phyloP scores from a whole-genome alignment of 2,113 vertebrate species.

The Corynorhinus townsendii region DNA sequence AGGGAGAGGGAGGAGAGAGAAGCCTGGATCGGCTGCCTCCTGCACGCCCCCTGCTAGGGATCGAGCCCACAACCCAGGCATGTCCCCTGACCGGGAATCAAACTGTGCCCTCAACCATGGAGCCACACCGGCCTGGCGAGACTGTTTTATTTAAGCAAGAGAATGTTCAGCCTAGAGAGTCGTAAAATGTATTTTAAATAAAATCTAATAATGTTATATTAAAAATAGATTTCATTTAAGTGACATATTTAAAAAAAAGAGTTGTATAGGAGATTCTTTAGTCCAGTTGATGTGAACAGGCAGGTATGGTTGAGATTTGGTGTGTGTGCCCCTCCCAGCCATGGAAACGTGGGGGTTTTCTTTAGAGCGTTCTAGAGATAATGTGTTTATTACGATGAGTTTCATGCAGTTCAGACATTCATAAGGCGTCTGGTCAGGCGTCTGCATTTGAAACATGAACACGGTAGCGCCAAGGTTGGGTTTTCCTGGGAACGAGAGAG shows the following conservation, averaged over 20 bases:
- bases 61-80: too few species aligned
- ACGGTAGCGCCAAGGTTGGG: not conserved
- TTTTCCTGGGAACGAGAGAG: not conserved
- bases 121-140: not conserved
- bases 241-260: not conserved
- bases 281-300: not conserved
- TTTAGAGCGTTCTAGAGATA: not conserved
- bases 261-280: not conserved
- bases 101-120: too few species aligned
- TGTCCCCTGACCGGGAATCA: too few species aligned
- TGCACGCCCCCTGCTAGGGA: too few species aligned
- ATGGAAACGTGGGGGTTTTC: not conserved
- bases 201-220: too few species aligned
- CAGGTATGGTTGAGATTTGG: not conserved
- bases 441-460: not conserved
- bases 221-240: too few species aligned
- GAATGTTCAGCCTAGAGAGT: not conserved
- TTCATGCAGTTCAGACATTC: not conserved
- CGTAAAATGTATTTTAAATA: not conserved
- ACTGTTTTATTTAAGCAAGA: conserved; percentile 4
- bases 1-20: too few species aligned
- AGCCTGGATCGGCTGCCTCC: too few species aligned
- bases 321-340: not conserved
- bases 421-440: not conserved
- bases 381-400: not conserved